phyloP scores from a whole-genome alignment of 2,888 invertebrate genomes.

The Byasa hedistus region DNA sequence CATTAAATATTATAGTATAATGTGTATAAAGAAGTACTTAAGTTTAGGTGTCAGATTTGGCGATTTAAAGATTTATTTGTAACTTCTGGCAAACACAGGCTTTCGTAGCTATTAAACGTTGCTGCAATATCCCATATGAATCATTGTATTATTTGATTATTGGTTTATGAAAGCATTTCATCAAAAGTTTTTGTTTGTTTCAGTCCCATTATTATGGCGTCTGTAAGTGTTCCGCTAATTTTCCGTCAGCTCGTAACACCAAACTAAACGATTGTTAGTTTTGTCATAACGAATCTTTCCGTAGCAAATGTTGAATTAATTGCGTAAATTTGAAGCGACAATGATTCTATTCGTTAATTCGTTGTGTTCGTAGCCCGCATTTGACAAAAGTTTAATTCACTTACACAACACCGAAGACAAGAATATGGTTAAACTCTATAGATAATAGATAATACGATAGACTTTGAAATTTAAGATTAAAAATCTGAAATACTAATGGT shows the following conservation, averaged over 20 bases:
- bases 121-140: not conserved
- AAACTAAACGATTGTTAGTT: not conserved
- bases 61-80: slow-evolving; percentile 37
- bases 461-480: slow-evolving; percentile 15
- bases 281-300: not conserved
- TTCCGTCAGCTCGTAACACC: not conserved
- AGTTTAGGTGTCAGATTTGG: slow-evolving; percentile 40
- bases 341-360: slow-evolving; percentile 55
- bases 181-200: not conserved
- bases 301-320: not conserved
- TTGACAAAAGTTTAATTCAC: slow-evolving; percentile 67
- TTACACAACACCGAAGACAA: slow-evolving; percentile 30
- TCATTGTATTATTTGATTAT: not conserved
- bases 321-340: not conserved
- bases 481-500: slow-evolving; percentile 38
- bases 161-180: not conserved
- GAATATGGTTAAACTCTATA: slow-evolving; percentile 26
- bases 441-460: slow-evolving; percentile 15
- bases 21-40: slow-evolving; percentile 24
- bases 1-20: slow-evolving; percentile 16
- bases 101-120: slow-evolving; percentile 26
- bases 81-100: slow-evolving; percentile 77
- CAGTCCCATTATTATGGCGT: not conserved
- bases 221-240: no score
- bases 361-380: slow-evolving; percentile 76